Evolutionary conservation across 2,113 vertebrate species (phyloP), one percentile per base, ranked within the genome.

Genomic region (Herpetotheres cachinnans): DNA sequence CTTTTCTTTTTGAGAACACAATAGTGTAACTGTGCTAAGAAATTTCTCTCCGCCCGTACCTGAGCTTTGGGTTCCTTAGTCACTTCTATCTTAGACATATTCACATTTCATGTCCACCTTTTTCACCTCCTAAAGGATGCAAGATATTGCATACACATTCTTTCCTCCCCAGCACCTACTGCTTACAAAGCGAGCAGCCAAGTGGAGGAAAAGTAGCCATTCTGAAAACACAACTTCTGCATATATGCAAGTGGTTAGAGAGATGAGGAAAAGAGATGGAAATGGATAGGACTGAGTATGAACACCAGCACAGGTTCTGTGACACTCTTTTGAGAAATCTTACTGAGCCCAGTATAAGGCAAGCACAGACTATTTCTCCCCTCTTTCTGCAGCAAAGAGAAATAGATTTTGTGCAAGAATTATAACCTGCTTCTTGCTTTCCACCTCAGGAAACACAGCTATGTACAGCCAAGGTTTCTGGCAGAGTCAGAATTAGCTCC

Each of bases 381-480:
- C 12, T 87, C 19, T 67, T 65, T 58, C 30, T 52, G 13, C 10
- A 70, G 22, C 38, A 90, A 38, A 67, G 17, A 47, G 11, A 46
- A 94, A 82, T 29, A 87, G 25, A 67, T 74, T 76, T 78, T 90
- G 6, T 65, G 58, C 15, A 82, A 79, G 26, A 91, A 81, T 56
- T 54, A 67, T 90, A 82, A 82, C 67, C 59, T 86, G 17, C 22
- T 63, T 91, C 42, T 72, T 94, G 21, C 21, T 92, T 78, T 82
- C 38, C 70, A 78, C 18, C n/a, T 85, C 56, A 72, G 54, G 20
- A 82, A 85, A 62, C 10, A 65, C 7, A 58, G 34, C 13, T 91
- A 78, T 10, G 38, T 46, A 73, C 15, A 76, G 17, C 13, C 30
- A 67, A 62, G 18, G 16, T 84, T 86, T 90, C 59, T 84, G 42